Base-by-base conservation (phyloP, 2,888 invertebrate genomes). In the Camptogramma bilineatum region DNA sequence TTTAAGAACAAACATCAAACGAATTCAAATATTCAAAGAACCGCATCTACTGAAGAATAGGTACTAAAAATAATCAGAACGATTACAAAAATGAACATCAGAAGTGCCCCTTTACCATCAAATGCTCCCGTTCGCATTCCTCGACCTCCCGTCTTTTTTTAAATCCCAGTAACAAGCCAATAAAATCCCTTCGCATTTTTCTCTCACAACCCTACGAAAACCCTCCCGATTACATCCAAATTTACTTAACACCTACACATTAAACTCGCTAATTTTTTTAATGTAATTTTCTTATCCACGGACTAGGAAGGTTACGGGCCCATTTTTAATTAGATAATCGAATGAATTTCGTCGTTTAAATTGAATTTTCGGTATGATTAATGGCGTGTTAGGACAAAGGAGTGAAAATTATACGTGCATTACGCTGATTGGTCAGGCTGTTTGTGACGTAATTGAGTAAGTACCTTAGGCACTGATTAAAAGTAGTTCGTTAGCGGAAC, bases 131-230 rank as follows among this genome's bases (percentile, higher is more conserved):
- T 71, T 81, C 88, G 80, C 90, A 91, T 90, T 88, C 89, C 85
- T 74, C 77, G 80, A 79, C 80, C 74, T 73, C 77, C 82, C 82
- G 81, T 85, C 84, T 87, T 90, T 90, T 91, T 90, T 91, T 83
- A 89, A 93, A 92, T 87, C 90, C 86, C 85, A 84, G 90, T 88
- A 93, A 93, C 93, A 93, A 93, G 93, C 93, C 93, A 93, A 93
- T 93, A 93, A 51, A 91, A 92, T 90, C 91, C 91, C 77, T 71
- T 83, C 85, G 84, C 89, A 87, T 93, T 93, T 91, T 91, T 91
- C 83, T 78, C 81, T 77, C 77, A 77, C 83, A 82, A 75, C 81
- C 81, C 79, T 81, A 44, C 54, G 28, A 88, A 88, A 93, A 89
- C 90, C 89, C 86, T 92, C 83, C 81, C 87, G 91, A 93, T 93